These are phyloP conservation scores for Eulemur coronatus DNA, from an alignment of 2,797 vertebrate genomes.

Conservation along the genomic window DNA sequence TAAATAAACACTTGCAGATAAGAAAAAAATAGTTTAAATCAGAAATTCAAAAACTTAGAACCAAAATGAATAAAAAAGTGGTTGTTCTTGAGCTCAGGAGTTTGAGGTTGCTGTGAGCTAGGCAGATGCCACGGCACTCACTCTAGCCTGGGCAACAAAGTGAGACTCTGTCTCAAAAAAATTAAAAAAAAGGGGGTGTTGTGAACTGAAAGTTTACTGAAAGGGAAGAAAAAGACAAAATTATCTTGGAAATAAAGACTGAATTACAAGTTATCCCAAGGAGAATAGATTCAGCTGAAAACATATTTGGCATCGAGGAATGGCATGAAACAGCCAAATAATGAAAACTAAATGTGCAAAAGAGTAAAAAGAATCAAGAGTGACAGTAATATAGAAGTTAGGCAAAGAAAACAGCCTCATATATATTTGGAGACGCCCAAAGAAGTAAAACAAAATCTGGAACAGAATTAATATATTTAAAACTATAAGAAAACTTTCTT, in stretches of 20 bases:
- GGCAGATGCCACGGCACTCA: too few relatives aligned
- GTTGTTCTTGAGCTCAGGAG: too few relatives aligned
- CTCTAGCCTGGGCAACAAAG: too few relatives aligned
- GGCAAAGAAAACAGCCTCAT: neutral
- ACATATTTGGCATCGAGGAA: neutral
- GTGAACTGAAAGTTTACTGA: constrained; percentile 1
- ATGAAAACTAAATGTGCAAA: neutral
- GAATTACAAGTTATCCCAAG: neutral
- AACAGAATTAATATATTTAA: neutral
- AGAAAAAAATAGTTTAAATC: neutral
- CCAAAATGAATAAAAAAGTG: neutral
- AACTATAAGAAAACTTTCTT: neutral
- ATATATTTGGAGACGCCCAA: neutral
- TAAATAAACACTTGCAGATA: neutral
- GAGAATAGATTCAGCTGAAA: neutral
- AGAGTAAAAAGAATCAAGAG: neutral
- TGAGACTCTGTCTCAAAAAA: too few relatives aligned
- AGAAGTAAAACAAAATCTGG: neutral
- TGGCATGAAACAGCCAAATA: neutral
- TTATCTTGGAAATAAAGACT: constrained; percentile 28
- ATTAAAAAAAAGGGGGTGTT: neutral
- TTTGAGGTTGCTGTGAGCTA: too few relatives aligned
- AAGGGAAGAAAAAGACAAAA: constrained; percentile 14
- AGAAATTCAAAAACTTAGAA: constrained; percentile 19
- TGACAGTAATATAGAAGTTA: neutral